phyloP scores from a whole-genome alignment of 2,113 vertebrate species.

The Chauna torquata region DNA sequence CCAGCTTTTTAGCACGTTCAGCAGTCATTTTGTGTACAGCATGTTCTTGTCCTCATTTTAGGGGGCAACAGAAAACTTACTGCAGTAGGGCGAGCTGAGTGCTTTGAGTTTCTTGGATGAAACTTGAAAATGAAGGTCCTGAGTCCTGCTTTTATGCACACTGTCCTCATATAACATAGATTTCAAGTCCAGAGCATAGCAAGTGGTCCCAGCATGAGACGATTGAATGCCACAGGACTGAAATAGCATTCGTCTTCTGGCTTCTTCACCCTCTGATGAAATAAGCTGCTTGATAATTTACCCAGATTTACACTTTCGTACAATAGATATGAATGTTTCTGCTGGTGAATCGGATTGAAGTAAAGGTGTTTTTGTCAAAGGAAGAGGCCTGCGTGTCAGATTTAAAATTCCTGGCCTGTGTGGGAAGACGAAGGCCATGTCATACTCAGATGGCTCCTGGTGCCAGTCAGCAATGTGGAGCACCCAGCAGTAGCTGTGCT shows the following conservation, averaged over 20 bases:
- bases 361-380: not conserved
- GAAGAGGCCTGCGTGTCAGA: not conserved
- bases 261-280: not conserved
- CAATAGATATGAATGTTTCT: not conserved
- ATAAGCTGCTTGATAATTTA: not conserved
- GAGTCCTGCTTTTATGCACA: not conserved
- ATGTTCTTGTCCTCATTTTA: not conserved
- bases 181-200: not conserved
- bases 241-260: not conserved
- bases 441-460: rapidly evolving
- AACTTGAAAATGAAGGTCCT: not conserved
- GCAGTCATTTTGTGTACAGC: not conserved
- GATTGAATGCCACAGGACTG: not conserved
- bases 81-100: not conserved
- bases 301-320: not conserved
- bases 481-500: rapidly evolving
- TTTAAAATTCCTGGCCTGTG: not conserved
- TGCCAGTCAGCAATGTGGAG: rapidly evolving
- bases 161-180: not conserved
- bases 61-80: not conserved
- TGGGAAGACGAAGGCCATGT: not conserved
- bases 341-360: not conserved
- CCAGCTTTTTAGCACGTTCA: not conserved
- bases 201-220: not conserved
- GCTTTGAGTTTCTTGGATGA: not conserved